Base-by-base conservation (phyloP, 1,140 invertebrate species). In the Argopecten irradians region DNA sequence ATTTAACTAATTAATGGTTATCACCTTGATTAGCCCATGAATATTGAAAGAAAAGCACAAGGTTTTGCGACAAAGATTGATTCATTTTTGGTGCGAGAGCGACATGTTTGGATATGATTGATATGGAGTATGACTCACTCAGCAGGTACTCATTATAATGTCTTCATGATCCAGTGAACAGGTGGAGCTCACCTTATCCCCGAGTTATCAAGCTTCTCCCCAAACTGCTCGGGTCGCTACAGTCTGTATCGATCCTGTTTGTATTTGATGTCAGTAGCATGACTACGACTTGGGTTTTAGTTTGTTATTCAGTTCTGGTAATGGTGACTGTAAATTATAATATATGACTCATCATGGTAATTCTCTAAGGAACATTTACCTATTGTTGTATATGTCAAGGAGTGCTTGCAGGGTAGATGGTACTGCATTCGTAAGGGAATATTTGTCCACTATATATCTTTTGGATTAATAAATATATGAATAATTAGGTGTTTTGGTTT, bases 41-140 rank as follows among this genome's bases (percentile, higher is more conserved):
- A 71, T 16, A 71, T 16, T 28, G 13, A 8, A 46, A 46, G 43
- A n/a, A 71, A 71, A 71, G 28, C 8, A n/a, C 16, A 28, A 71
- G 28, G 55, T 71, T 22, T 28, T 71, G 55, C 22, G n/a, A n/a
- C 55, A 71, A 71, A 71, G 55, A 71, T 71, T 71, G 55, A 71
- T 71, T 71, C n/a, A 28, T n/a, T 1, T 5, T 2, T n/a, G 22
- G 22, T 55, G 43, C 28, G 55, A 71, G 55, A 28, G n/a, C 55
- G n/a, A n/a, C n/a, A 22, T 71, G 55, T 71, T n/a, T 71, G 55
- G 55, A 71, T 71, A 71, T 71, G 55, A 71, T 71, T 71, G 55
- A 71, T 71, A n/a, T n/a, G 55, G n/a, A 28, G 55, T n/a, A 71
- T 71, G 55, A 71, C 55, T 71, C 55, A 71, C 16, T 71, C 55